Evolutionary conservation across 2,888 invertebrate genomes (phyloP).

Genomic region (Yponomeuta sedellus): DNA sequence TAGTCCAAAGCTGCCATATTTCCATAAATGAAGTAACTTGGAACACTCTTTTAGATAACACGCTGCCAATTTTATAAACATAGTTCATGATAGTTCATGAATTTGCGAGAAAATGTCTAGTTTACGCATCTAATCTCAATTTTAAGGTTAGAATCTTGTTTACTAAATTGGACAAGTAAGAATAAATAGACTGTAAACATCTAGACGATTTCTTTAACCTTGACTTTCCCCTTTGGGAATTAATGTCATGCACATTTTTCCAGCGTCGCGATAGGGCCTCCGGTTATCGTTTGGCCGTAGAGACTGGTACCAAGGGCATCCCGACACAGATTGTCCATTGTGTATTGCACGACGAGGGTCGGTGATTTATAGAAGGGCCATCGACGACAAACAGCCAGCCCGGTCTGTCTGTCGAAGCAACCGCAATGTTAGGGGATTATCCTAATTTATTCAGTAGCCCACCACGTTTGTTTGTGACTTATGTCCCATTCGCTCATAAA

Average conservation of each 20-base stretch:
- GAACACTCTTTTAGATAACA: too few species aligned
- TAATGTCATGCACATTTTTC: neutral
- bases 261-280: neutral
- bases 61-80: too few species aligned
- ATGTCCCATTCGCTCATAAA: neutral
- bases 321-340: constrained; percentile 16
- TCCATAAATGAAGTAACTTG: too few species aligned
- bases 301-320: neutral
- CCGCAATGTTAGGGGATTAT: constrained; percentile 13
- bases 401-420: constrained; percentile 9
- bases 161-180: too few species aligned
- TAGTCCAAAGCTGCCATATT: too few species aligned
- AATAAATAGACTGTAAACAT: too few species aligned
- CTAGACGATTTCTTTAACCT: neutral
- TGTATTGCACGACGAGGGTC: constrained; percentile 61
- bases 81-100: too few species aligned
- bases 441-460: constrained; percentile 14
- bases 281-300: neutral
- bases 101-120: too few species aligned
- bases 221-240: neutral
- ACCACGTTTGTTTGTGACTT: neutral
- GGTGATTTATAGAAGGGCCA: constrained; percentile 55
- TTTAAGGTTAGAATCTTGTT: too few species aligned
- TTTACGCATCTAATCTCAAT: too few species aligned
- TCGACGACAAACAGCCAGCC: constrained; percentile 40